These are phyloP conservation scores for Anarsia innoxiella DNA, from an alignment of 2,888 invertebrate species.

Conservation along the genomic window DNA sequence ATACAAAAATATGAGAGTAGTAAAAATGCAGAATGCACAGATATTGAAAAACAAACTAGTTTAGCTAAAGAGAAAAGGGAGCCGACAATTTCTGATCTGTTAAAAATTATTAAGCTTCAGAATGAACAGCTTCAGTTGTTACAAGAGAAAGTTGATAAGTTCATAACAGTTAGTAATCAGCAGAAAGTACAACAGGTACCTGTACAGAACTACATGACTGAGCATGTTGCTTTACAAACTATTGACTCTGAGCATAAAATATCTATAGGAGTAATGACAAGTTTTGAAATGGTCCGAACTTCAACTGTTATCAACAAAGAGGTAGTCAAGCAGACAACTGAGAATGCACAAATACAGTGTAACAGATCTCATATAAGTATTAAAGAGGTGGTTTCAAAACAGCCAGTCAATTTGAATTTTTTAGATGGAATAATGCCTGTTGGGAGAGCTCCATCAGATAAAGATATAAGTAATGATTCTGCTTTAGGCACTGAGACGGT, in stretches of 20 bases:
- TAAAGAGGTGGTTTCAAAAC: slow-evolving; percentile 50
- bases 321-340: slow-evolving; percentile 39
- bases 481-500: slow-evolving; percentile 13
- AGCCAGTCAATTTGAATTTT: slow-evolving; percentile 51
- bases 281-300: slow-evolving; percentile 77
- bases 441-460: not conserved
- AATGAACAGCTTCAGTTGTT: slow-evolving; percentile 79
- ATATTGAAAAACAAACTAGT: slow-evolving; percentile 44
- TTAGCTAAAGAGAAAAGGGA: slow-evolving; percentile 57
- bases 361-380: slow-evolving; percentile 61
- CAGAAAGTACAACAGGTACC: slow-evolving; percentile 29
- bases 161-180: slow-evolving; percentile 44
- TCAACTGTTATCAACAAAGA: slow-evolving; percentile 66
- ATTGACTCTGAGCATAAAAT: slow-evolving; percentile 66
- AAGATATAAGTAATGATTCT: slow-evolving; percentile 7
- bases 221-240: slow-evolving; percentile 45
- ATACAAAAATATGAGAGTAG: slow-evolving; percentile 51
- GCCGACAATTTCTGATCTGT: slow-evolving; percentile 74
- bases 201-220: slow-evolving; percentile 37
- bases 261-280: slow-evolving; percentile 83
- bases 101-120: slow-evolving; percentile 79
- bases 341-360: slow-evolving; percentile 59
- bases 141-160: slow-evolving; percentile 78
- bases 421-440: slow-evolving; percentile 58
- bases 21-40: slow-evolving; percentile 33